These are phyloP conservation scores for Sylvilagus bachmani DNA, from an alignment of 2,113 vertebrate genomes.

Conservation along the genomic window DNA sequence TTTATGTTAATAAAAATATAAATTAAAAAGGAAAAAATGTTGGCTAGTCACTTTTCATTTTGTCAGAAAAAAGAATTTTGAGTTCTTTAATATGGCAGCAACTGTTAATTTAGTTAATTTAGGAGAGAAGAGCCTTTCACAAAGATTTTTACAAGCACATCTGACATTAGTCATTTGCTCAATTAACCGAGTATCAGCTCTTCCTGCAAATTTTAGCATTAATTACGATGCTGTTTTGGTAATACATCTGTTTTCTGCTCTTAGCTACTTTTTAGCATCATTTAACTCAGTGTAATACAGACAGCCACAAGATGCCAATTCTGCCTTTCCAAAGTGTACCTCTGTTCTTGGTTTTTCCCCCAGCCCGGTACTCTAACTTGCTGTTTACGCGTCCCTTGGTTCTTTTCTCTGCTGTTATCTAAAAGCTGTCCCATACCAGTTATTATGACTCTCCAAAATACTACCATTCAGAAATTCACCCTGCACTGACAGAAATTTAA, in stretches of 20 bases:
- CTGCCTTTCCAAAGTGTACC: background rate
- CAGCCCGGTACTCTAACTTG: background rate
- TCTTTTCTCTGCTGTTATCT: background rate
- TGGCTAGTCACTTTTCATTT: background rate
- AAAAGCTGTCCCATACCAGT: background rate
- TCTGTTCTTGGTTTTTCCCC: background rate
- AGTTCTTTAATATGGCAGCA: background rate
- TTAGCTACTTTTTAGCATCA: background rate
- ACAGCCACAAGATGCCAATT: background rate
- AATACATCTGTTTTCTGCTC: background rate
- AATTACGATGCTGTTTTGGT: background rate
- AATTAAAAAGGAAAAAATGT: background rate
- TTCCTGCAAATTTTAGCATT: background rate
- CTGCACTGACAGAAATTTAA: rapidly evolving
- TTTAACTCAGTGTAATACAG: background rate
- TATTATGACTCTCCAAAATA: background rate
- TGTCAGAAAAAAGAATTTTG: background rate
- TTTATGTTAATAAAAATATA: too few species aligned
- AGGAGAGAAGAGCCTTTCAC: background rate
- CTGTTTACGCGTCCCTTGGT: background rate
- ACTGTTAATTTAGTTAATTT: background rate
- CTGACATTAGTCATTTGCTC: background rate
- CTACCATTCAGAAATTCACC: background rate
- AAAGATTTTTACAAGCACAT: background rate
- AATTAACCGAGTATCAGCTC: background rate